phyloP scores from a whole-genome alignment of 2,888 invertebrate species.

The Drosophila flavopinicola region DNA sequence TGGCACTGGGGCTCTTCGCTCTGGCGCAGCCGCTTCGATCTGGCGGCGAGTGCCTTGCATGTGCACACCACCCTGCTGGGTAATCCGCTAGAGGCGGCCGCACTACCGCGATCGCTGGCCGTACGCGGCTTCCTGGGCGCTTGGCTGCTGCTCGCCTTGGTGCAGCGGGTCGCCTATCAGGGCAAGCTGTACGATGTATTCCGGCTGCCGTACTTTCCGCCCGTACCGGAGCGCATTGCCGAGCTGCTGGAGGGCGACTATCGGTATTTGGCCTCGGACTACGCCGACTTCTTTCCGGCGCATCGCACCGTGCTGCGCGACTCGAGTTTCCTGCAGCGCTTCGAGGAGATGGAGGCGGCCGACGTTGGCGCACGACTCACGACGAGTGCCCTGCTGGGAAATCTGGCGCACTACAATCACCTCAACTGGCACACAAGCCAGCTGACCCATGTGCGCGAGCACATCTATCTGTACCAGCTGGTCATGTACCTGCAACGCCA shows the following conservation, averaged over 20 bases:
- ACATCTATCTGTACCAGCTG: constrained; percentile 63
- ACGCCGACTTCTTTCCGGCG: constrained; percentile 61
- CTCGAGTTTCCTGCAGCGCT: constrained; percentile 12
- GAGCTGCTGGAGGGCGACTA: constrained; percentile 61
- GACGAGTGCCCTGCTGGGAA: constrained; percentile 57
- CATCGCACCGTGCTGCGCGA: constrained; percentile 47
- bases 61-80: constrained; percentile 72
- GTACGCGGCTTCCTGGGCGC: constrained; percentile 59
- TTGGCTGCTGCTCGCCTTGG: constrained; percentile 75
- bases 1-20: constrained; percentile 1
- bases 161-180: constrained; percentile 81
- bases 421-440: constrained; percentile 49
- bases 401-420: constrained; percentile 64
- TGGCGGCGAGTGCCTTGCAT: constrained; percentile 49
- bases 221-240: constrained; percentile 57
- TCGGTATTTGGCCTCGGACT: constrained; percentile 26
- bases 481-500: constrained; percentile 71
- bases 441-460: constrained; percentile 67
- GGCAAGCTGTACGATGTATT: constrained; percentile 80
- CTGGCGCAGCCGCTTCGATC: constrained; percentile 39
- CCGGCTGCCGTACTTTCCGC: constrained; percentile 57
- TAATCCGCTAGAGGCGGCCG: constrained; percentile 53
- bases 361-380: constrained; percentile 12
- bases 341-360: constrained; percentile 38
- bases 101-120: constrained; percentile 51